phyloP scores from a whole-genome alignment of 2,113 vertebrate genomes.

The Zosterops hypoxanthus region DNA sequence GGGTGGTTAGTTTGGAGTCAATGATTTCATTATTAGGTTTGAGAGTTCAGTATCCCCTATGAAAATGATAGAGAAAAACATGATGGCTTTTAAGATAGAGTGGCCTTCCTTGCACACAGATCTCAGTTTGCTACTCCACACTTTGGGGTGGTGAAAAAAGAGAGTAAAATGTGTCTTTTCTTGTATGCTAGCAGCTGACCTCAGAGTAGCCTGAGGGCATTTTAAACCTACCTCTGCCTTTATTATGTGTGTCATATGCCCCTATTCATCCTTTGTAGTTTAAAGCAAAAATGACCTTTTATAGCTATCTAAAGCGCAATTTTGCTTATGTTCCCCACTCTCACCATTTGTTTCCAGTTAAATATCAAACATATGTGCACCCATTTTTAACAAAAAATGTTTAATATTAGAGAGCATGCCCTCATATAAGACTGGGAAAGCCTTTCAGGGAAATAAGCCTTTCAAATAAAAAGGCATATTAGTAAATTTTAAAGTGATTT shows the following conservation, averaged over 20 bases:
- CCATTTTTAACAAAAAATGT: constrained; percentile 63
- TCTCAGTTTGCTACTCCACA: neutral
- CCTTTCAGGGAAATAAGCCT: constrained; percentile 72
- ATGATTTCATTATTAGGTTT: neutral
- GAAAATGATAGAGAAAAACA: neutral
- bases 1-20: neutral
- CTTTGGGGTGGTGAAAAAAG: neutral
- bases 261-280: constrained; percentile 65
- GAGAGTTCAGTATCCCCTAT: neutral
- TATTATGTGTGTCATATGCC: constrained; percentile 36
- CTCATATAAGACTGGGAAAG: constrained; percentile 74
- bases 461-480: constrained; percentile 77
- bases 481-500: constrained; percentile 72
- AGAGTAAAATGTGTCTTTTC: constrained; percentile 27
- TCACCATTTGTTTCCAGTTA: constrained; percentile 76
- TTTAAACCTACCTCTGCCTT: constrained; percentile 18
- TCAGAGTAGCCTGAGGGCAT: neutral
- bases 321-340: constrained; percentile 64
- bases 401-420: constrained; percentile 77
- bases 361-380: constrained; percentile 80
- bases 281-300: constrained; percentile 68
- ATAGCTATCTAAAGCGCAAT: constrained; percentile 67
- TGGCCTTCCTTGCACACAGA: neutral
- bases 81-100: neutral
- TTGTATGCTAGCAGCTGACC: constrained; percentile 42